A percentile compares a stretch with the other conserved stretches of the same genome.
phyloP scores from a whole-genome alignment of 2,888 invertebrate species.

The Macrosiphum euphorbiae region DNA sequence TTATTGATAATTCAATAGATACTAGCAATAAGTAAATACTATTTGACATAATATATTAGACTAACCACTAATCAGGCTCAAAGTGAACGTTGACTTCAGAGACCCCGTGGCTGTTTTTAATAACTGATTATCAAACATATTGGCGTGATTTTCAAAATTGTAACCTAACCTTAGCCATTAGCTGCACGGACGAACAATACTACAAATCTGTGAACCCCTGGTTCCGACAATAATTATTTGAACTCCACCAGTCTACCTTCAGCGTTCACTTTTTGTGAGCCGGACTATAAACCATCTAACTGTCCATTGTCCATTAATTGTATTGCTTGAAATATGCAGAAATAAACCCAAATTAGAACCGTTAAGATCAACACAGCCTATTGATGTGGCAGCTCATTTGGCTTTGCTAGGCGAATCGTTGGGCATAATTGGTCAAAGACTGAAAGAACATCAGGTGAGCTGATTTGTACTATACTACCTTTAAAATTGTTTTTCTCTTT shows the following conservation, averaged over 20 bases:
- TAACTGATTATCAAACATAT: too few species aligned
- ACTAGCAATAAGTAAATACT: slow-evolving; percentile 28
- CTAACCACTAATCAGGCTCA: too few species aligned
- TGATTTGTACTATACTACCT: background rate
- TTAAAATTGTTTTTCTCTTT: background rate
- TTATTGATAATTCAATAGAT: slow-evolving; percentile 18
- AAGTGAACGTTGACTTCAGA: too few species aligned
- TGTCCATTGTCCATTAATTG: background rate
- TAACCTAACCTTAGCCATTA: too few species aligned
- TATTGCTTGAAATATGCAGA: slow-evolving; percentile 6
- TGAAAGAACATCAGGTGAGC: slow-evolving; percentile 89
- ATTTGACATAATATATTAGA: background rate
- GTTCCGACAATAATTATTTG: too few species aligned
- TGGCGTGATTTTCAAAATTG: too few species aligned
- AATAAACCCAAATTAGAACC: slow-evolving; percentile 70
- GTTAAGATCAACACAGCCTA: slow-evolving; percentile 78
- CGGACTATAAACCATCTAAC: background rate
- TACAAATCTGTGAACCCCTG: too few species aligned
- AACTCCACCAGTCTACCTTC: too few species aligned
- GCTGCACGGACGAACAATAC: too few species aligned
- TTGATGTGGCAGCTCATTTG: slow-evolving; percentile 93
- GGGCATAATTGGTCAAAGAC: slow-evolving; percentile 90
- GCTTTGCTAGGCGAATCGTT: slow-evolving; percentile 93
- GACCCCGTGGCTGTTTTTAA: too few species aligned
- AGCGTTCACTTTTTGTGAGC: too few species aligned